phyloP scores from a whole-genome alignment of 1,140 invertebrate genomes.

The Drosophila ficusphila region DNA sequence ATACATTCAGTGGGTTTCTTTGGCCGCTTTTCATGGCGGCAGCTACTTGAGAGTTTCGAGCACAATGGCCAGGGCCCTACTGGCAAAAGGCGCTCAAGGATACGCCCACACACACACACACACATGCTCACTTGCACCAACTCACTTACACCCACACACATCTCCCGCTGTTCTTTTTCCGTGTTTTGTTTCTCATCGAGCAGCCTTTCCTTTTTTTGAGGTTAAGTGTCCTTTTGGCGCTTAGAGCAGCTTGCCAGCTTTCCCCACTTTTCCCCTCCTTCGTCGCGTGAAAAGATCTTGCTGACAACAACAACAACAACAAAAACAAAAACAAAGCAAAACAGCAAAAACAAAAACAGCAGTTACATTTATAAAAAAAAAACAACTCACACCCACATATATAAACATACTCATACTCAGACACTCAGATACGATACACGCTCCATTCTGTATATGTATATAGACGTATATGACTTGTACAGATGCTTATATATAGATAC shows the following conservation, averaged over 20 bases:
- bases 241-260: conserved; percentile 19
- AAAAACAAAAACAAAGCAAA: conserved; percentile 24
- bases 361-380: conserved; percentile 15
- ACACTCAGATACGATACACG: conserved; percentile 52
- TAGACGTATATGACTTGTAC: conserved; percentile 62
- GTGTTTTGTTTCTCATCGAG: conserved; percentile 69
- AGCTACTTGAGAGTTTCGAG: conserved; percentile 73
- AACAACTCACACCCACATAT: conserved; percentile 8
- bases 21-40: conserved; percentile 52
- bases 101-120: conserved; percentile 37
- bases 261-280: conserved; percentile 2
- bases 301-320: conserved; percentile 51
- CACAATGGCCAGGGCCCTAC: conserved; percentile 55
- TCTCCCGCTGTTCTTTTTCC: conserved; percentile 49
- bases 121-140: conserved; percentile 6
- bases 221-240: conserved; percentile 80
- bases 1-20: conserved; percentile 58
- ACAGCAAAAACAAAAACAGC: conserved; percentile 14
- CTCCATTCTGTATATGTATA: conserved; percentile 72
- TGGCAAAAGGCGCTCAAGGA: conserved; percentile 79
- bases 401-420: conserved; percentile 10
- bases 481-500: conserved; percentile 65
- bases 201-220: conserved; percentile 67
- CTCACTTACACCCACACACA: conserved; percentile 24
- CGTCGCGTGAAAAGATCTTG: conserved; percentile 75